Conservation (phyloP, 1,140 invertebrate species). For the Diabrotica undecimpunctata region DNA sequence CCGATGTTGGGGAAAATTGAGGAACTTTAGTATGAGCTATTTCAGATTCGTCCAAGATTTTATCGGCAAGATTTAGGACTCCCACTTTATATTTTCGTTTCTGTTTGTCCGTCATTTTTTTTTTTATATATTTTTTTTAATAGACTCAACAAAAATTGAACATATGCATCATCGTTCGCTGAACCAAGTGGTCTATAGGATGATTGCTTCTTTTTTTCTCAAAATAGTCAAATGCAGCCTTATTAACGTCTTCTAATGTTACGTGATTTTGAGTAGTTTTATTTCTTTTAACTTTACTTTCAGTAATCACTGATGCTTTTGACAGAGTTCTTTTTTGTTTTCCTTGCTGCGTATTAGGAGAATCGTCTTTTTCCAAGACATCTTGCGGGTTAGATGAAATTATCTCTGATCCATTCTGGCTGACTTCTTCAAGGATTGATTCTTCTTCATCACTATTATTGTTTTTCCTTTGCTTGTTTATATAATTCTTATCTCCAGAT, state of each 20-base stretch:
- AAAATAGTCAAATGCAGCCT: constrained; percentile 18
- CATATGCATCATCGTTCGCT: constrained; percentile 25
- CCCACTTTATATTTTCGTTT: constrained; percentile 31
- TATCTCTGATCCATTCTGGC: constrained; percentile 17
- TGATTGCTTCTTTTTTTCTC: constrained; percentile 16
- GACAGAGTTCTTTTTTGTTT: constrained; percentile 20
- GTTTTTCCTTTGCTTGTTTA: constrained; percentile 18
- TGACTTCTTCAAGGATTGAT: constrained; percentile 20
- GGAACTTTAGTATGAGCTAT: constrained; percentile 12
- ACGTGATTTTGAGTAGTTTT: constrained; percentile 19
- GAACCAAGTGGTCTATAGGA: constrained; percentile 14
- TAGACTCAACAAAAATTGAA: constrained; percentile 26
- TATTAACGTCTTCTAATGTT: constrained; percentile 18
- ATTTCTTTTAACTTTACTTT: constrained; percentile 11
- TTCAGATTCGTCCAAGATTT: constrained; percentile 21
- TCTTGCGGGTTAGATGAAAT: constrained; percentile 19
- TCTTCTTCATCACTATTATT: constrained; percentile 19
- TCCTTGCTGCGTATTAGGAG: constrained; percentile 15
- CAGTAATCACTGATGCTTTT: constrained; percentile 1
- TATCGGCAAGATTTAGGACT: constrained; percentile 25
- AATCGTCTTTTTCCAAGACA: constrained; percentile 20
- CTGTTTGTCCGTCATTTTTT: constrained; percentile 28
- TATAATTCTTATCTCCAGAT: constrained; percentile 10
- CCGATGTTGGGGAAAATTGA: constrained; percentile 12
- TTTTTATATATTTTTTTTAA: constrained; percentile 23